phyloP scores from a whole-genome alignment of 2,888 invertebrate species.

The Druceiella hillmani region DNA sequence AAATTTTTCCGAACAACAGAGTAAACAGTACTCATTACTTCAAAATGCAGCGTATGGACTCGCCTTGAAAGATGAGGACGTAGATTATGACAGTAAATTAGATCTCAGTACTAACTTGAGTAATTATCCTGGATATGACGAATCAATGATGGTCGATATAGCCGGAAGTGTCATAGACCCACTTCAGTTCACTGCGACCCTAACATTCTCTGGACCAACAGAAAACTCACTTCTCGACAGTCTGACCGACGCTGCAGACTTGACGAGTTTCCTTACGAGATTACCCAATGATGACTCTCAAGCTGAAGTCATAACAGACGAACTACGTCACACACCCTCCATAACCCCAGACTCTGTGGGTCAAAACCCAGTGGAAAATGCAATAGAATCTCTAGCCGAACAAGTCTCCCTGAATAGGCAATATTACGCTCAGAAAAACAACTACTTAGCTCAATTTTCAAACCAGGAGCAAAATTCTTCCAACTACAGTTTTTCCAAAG shows the following conservation, averaged over 20 bases:
- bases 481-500: conserved; percentile 55
- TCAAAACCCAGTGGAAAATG: conserved; percentile 59
- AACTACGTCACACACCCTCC: conserved; percentile 66
- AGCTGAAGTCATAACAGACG: conserved; percentile 62
- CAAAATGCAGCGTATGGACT: conserved; percentile 80
- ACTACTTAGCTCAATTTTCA: conserved; percentile 41
- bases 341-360: conserved; percentile 61
- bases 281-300: conserved; percentile 55
- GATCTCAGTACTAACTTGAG: conserved; percentile 56
- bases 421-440: conserved; percentile 47
- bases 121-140: conserved; percentile 62
- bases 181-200: conserved; percentile 73
- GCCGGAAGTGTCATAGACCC: conserved; percentile 74
- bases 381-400: conserved; percentile 69
- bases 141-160: conserved; percentile 81
- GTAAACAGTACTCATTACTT: conserved; percentile 72
- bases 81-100: conserved; percentile 71
- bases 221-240: conserved; percentile 73
- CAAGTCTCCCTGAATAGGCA: conserved; percentile 61
- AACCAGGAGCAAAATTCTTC: conserved; percentile 50
- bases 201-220: conserved; percentile 73
- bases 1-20: conserved; percentile 46
- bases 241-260: conserved; percentile 73
- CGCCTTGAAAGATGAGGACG: conserved; percentile 75
- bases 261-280: conserved; percentile 69